These are phyloP conservation scores for Drosophila merina DNA, from an alignment of 2,888 invertebrate genomes.

Conservation along the genomic window DNA sequence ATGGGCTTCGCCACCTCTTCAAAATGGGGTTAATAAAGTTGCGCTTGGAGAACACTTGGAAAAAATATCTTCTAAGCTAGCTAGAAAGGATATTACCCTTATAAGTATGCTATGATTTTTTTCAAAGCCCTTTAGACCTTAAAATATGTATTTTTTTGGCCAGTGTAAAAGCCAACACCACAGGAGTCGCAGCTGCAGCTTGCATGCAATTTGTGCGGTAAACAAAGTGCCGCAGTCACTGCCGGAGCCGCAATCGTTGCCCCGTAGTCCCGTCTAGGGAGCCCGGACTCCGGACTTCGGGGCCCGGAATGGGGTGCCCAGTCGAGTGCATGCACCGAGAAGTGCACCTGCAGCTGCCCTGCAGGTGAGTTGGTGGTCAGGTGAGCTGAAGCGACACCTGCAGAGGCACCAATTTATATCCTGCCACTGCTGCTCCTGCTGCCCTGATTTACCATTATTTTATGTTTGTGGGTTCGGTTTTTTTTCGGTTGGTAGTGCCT, in stretches of 20 bases:
- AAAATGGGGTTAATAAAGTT: constrained; percentile 77
- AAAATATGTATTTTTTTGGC: not conserved
- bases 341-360: constrained; percentile 24
- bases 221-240: constrained; percentile 38
- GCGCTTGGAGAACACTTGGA: constrained; percentile 35
- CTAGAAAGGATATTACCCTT: not conserved
- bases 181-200: constrained; percentile 33
- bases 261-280: constrained; percentile 2
- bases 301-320: constrained; percentile 14
- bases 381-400: not conserved
- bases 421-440: constrained; percentile 15
- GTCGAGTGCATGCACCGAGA: constrained; percentile 31
- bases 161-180: constrained; percentile 21
- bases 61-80: not conserved
- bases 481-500: constrained; percentile 10
- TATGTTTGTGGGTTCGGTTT: constrained; percentile 2
- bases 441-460: constrained; percentile 26
- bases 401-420: not conserved
- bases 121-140: rapidly evolving
- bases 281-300: not conserved
- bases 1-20: constrained; percentile 42
- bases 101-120: constrained; percentile 1
- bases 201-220: constrained; percentile 60
- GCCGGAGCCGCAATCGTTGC: constrained; percentile 1
- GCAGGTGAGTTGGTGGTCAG: constrained; percentile 20